Conservation (phyloP, 1,140 invertebrate genomes). For the Dinothrombium tinctorium region DNA sequence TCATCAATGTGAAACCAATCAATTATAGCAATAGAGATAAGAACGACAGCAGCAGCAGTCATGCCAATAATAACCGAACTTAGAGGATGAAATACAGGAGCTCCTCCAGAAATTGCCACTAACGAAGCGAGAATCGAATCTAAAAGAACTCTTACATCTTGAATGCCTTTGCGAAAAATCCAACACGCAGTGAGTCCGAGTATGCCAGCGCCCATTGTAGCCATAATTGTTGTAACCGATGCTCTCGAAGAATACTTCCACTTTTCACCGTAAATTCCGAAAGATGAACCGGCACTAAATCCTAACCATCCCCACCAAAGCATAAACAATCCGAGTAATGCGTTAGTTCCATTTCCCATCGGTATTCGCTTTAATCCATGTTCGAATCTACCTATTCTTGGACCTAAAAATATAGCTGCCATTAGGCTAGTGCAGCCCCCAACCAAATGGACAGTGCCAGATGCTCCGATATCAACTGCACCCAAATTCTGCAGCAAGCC, state of each 20-base stretch:
- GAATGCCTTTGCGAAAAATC: constrained; percentile 11
- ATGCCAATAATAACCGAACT: constrained; percentile 14
- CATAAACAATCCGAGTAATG: constrained; percentile 17
- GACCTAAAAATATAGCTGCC: constrained; percentile 20
- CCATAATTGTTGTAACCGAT: too few relatives aligned
- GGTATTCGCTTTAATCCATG: constrained; percentile 11
- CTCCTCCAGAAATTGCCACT: constrained; percentile 17
- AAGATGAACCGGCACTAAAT: too few relatives aligned
- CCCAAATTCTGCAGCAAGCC: constrained; percentile 14
- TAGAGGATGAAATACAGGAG: constrained; percentile 14
- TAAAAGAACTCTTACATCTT: constrained; percentile 14
- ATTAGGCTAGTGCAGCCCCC: constrained; percentile 21
- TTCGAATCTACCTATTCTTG: constrained; percentile 21
- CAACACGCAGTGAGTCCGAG: too few relatives aligned
- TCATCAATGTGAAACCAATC: constrained; percentile 15
- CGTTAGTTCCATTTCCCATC: constrained; percentile 17
- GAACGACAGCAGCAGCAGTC: constrained; percentile 10
- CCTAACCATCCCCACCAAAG: constrained; percentile 25
- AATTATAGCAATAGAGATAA: constrained; percentile 12
- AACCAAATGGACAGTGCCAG: constrained; percentile 19
- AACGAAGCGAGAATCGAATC: constrained; percentile 16
- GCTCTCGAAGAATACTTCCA: too few relatives aligned
- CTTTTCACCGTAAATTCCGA: too few relatives aligned
- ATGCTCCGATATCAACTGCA: constrained; percentile 16
- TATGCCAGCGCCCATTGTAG: too few relatives aligned